Evolutionary conservation across 2,113 vertebrate species (phyloP).

Genomic region (Hippolais icterina): DNA sequence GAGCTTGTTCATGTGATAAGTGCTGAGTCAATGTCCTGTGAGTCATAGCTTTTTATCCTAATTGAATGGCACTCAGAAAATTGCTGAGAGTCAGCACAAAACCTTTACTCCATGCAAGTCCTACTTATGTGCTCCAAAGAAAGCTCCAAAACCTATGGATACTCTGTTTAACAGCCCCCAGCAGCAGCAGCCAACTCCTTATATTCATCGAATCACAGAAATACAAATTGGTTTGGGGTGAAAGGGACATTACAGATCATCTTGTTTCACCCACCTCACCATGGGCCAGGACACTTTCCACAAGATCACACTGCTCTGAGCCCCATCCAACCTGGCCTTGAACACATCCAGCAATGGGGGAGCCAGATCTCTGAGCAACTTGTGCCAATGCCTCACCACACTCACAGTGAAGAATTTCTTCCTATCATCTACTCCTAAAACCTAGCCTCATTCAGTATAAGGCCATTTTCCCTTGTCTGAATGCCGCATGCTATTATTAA

Average conservation of each 20-base stretch:
- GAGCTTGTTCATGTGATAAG: not conserved
- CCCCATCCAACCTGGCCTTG: not conserved
- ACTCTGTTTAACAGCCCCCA: not conserved
- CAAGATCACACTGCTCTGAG: not conserved
- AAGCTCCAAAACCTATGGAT: not conserved
- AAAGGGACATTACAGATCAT: not conserved
- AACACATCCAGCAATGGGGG: not conserved
- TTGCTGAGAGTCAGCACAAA: not conserved
- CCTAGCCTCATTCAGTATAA: not conserved
- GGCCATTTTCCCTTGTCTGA: not conserved
- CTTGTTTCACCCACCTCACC: not conserved
- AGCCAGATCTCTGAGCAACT: not conserved
- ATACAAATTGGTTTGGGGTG: not conserved
- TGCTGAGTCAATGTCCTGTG: not conserved
- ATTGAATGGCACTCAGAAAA: not conserved
- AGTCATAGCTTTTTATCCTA: not conserved
- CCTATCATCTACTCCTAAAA: not conserved
- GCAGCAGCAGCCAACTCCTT: not conserved
- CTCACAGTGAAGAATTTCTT: not conserved
- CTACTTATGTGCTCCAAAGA: not conserved
- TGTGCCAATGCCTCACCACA: not conserved
- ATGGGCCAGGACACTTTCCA: not conserved
- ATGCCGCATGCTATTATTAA: not conserved
- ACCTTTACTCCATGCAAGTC: not conserved
- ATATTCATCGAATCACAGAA: not conserved